A percentile compares a stretch with the other conserved stretches of the same genome.
Evolutionary conservation across 2,797 vertebrate genomes (phyloP).

Genomic region (Schizopygopsis pylzovi): DNA sequence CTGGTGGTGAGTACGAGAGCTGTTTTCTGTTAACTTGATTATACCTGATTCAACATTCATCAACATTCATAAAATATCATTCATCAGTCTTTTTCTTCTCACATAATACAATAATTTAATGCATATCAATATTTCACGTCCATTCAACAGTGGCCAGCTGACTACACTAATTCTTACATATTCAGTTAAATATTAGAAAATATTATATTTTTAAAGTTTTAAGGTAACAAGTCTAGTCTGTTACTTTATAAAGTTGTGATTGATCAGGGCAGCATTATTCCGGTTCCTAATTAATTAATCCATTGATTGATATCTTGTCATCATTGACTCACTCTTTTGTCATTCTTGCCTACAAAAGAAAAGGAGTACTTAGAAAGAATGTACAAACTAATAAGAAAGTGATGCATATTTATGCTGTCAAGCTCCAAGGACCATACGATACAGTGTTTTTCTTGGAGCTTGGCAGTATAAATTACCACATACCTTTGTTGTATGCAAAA

Average conservation of each 20-base stretch:
- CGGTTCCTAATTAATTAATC: not conserved
- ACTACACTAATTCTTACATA: too few species aligned
- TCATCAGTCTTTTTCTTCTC: not conserved
- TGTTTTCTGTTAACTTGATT: too few species aligned
- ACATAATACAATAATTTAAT: not conserved
- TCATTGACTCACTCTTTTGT: not conserved
- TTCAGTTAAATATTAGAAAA: too few species aligned
- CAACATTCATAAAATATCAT: not conserved
- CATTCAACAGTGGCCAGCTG: too few species aligned
- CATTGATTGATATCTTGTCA: accelerated
- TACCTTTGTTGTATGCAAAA: not conserved
- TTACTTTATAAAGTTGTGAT: not conserved
- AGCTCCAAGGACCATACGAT: not conserved
- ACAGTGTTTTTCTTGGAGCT: not conserved
- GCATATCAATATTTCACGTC: too few species aligned
- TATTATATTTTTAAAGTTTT: too few species aligned
- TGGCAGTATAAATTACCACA: not conserved
- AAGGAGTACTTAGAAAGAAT: not conserved
- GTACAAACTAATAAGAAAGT: not conserved
- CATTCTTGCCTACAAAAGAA: not conserved
- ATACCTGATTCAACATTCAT: not conserved
- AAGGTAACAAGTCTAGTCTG: not conserved
- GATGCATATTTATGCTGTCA: not conserved
- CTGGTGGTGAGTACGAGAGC: slow-evolving; percentile 68
- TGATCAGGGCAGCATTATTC: not conserved